Evolutionary conservation across 1,140 invertebrate genomes (phyloP).

Genomic region (Tetramorium parvispinum): DNA sequence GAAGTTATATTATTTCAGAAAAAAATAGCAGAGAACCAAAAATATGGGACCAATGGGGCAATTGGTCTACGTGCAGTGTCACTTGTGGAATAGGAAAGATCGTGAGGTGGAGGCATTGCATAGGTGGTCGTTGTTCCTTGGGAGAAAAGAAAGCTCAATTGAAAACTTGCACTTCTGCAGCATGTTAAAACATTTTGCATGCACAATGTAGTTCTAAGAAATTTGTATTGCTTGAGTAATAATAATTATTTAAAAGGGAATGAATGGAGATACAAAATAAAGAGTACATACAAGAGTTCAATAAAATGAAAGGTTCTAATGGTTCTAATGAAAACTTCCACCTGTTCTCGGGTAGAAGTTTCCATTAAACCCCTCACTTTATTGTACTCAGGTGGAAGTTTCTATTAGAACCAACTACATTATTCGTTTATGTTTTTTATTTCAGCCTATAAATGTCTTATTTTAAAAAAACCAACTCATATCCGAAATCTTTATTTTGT

Average conservation of each 20-base stretch:
- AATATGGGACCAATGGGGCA: slow-evolving; percentile 85
- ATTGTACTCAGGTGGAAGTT: no score
- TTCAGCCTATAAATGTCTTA: background rate
- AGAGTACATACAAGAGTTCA: no score
- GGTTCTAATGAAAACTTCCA: background rate
- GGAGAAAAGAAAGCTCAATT: slow-evolving; percentile 86
- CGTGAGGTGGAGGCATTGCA: slow-evolving; percentile 84
- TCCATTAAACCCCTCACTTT: no score
- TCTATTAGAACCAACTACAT: background rate
- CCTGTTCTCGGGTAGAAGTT: no score
- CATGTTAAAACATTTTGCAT: slow-evolving; percentile 75
- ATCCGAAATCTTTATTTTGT: background rate
- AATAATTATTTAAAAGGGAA: background rate
- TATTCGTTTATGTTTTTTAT: background rate
- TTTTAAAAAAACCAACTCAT: background rate
- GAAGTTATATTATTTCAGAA: slow-evolving; percentile 33
- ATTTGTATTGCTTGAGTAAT: background rate
- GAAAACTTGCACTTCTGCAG: slow-evolving; percentile 83
- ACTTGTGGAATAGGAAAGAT: slow-evolving; percentile 84
- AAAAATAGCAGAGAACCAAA: slow-evolving; percentile 72
- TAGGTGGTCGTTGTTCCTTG: slow-evolving; percentile 81
- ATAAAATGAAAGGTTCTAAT: no score
- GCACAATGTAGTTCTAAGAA: background rate
- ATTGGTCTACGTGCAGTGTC: slow-evolving; percentile 84
- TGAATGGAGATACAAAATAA: background rate